A percentile compares a stretch with the other conserved stretches of the same genome.
Conservation (phyloP, 1,140 invertebrate genomes). For the Drosophila nannoptera region DNA sequence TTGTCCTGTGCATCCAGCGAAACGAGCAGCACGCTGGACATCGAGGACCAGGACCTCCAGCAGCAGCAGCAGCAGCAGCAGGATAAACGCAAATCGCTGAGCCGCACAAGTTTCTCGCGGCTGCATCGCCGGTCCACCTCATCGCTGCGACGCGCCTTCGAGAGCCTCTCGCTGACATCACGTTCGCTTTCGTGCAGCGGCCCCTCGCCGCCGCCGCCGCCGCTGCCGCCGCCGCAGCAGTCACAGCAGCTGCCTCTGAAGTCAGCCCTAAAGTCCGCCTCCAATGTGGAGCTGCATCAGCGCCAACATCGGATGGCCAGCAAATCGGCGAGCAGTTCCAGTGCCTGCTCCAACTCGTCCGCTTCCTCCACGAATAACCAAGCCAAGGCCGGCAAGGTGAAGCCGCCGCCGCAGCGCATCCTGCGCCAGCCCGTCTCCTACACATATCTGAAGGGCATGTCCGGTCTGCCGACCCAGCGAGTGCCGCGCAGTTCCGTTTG, state of each 20-base stretch:
- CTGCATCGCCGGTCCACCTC: slow-evolving; percentile 83
- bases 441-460: slow-evolving; percentile 88
- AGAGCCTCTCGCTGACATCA: slow-evolving; percentile 83
- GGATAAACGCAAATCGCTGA: slow-evolving; percentile 50
- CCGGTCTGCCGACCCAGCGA: slow-evolving; percentile 88
- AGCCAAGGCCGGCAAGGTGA: slow-evolving; percentile 63
- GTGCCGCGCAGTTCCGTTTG: slow-evolving; percentile 82
- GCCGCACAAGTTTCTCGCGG: slow-evolving; percentile 79
- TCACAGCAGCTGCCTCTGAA: slow-evolving; percentile 52
- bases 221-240: slow-evolving; percentile 42
- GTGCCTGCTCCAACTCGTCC: slow-evolving; percentile 32
- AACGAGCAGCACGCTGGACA: slow-evolving; percentile 81
- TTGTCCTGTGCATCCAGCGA: slow-evolving; percentile 82
- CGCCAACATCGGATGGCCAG: slow-evolving; percentile 38
- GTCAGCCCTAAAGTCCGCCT: slow-evolving; percentile 72
- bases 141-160: slow-evolving; percentile 85
- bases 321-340: slow-evolving; percentile 39
- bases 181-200: slow-evolving; percentile 83
- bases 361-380: slow-evolving; percentile 23
- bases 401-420: slow-evolving; percentile 84
- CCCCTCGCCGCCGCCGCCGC: slow-evolving; percentile 71
- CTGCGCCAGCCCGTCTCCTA: slow-evolving; percentile 87
- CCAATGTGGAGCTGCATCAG: slow-evolving; percentile 61
- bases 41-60: slow-evolving; percentile 57
- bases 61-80: slow-evolving; percentile 39